phyloP scores from a whole-genome alignment of 1,140 invertebrate species.

The Panagrolaimus sp. region DNA sequence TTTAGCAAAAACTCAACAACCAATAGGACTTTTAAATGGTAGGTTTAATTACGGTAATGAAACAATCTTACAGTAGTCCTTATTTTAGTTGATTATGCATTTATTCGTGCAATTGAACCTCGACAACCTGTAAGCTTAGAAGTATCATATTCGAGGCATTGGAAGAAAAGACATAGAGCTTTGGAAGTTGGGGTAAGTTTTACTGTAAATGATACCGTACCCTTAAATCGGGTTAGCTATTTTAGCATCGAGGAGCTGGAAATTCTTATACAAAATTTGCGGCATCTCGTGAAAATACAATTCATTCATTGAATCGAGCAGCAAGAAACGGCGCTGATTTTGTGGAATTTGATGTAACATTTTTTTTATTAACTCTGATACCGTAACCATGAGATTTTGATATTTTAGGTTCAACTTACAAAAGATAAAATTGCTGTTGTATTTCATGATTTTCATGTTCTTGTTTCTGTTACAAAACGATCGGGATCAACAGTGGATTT shows the following conservation, averaged over 20 bases:
- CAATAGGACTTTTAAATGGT: conserved; percentile 34
- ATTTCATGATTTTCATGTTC: conserved; percentile 58
- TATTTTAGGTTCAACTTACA: conserved; percentile 58
- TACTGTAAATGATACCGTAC: too few species aligned
- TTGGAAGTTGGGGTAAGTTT: conserved; percentile 45
- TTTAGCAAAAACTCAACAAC: conserved; percentile 33
- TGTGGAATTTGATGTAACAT: conserved; percentile 60
- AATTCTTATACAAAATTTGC: conserved; percentile 42
- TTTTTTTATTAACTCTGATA: too few species aligned
- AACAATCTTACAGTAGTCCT: background rate
- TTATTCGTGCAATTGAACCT: conserved; percentile 27
- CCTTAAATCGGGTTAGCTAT: too few species aligned
- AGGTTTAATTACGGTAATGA: too few species aligned
- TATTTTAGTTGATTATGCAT: conserved; percentile 25
- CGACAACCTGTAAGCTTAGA: conserved; percentile 28
- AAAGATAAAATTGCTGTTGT: conserved; percentile 56
- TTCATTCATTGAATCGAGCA: conserved; percentile 40
- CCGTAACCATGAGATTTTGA: too few species aligned
- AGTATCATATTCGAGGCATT: conserved; percentile 30
- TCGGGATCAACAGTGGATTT: background rate
- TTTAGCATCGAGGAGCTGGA: conserved; percentile 37
- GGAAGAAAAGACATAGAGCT: conserved; percentile 37
- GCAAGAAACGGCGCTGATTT: conserved; percentile 52
- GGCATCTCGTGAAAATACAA: conserved; percentile 40
- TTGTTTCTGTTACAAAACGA: conserved; percentile 49